Percentiles rank a stretch among this genome's conserved stretches.
These are phyloP conservation scores for Odontamblyopus lacepedii DNA, from an alignment of 2,797 vertebrate species.

Conservation along the genomic window DNA sequence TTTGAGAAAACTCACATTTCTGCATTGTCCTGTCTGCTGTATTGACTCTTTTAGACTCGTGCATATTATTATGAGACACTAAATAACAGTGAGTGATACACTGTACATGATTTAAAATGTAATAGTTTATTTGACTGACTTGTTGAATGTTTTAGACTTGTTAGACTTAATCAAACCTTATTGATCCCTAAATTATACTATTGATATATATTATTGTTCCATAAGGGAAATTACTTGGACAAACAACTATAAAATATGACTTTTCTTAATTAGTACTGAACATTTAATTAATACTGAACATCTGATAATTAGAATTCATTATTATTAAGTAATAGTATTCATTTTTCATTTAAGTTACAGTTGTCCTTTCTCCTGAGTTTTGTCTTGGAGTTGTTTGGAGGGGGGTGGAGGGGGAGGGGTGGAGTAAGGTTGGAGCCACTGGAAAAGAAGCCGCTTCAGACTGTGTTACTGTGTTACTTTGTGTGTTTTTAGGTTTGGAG, in stretches of 20 bases:
- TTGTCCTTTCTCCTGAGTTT: constrained; percentile 33
- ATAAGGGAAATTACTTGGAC: too few relatives aligned
- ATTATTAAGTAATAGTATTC: not conserved
- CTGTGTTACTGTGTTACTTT: constrained; percentile 48
- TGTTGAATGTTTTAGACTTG: not conserved
- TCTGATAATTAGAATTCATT: too few relatives aligned
- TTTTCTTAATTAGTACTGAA: too few relatives aligned
- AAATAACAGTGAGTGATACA: not conserved
- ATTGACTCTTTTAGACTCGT: not conserved
- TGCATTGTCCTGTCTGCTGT: not conserved
- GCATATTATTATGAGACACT: not conserved
- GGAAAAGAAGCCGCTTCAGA: constrained; percentile 64
- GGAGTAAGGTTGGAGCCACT: constrained; percentile 69
- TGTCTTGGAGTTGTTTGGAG: constrained; percentile 58
- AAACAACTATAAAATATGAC: not conserved
- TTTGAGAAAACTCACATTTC: constrained; percentile 29
- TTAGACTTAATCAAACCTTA: too few relatives aligned
- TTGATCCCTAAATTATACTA: too few relatives aligned
- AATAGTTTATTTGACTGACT: not conserved
- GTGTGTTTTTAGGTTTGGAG: constrained; percentile 53
- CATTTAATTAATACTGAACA: too few relatives aligned
- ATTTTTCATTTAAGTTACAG: constrained; percentile 28
- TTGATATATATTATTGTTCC: too few relatives aligned
- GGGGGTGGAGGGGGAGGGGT: constrained; percentile 62
- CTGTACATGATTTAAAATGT: not conserved